Base-by-base conservation (phyloP, 2,888 invertebrate species). In the Pollenia amentaria region DNA sequence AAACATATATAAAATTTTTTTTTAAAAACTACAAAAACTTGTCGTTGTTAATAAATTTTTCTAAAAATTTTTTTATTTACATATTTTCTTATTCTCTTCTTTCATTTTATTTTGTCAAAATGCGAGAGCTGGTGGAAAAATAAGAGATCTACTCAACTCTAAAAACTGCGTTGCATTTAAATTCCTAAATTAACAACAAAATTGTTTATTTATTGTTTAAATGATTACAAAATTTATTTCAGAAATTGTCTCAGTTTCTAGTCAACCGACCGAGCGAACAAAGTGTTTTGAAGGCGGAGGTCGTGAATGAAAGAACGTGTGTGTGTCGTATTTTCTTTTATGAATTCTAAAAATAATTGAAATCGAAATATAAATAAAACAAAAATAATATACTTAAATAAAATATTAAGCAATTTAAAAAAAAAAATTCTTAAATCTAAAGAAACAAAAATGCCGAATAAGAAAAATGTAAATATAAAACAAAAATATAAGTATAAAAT, bases 241-340 rank as follows among this genome's bases (percentile, higher is more conserved):
- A 53, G 14, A 81, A 75, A 75, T 51, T 75, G 81, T 82, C 81
- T 82, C 81, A 82, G 75, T 82, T 75, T 82, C 42, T 60, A 51
- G 48, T 69, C 57, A 60, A 69, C 75, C 81, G 53, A 46, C 10
- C 67, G 46, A 60, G 51, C 38, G 81, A 65, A 16, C 46, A 48
- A 65, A 67, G 38, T 51, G 18, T 12, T 48, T 51, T 12, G 6
- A 44, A 9, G 21, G 21, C 67, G 73, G 42, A 62, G 60, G 69
- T 21, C 29, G 60, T 62, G 12, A 21, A 48, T 48, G 57, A 18
- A 29, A 38, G 11, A 29, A 48, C 18, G n/a, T 16, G 46, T 38
- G 16, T 64, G 46, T 73, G 55, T 21, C 12, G 38, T 53, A 46
- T 73, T 55, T 65, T 55, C 46, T n/a, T 62, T 14, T 62, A 8